Base-by-base conservation (phyloP, 1,140 invertebrate species). In the Yoshiicerus persimilis region DNA sequence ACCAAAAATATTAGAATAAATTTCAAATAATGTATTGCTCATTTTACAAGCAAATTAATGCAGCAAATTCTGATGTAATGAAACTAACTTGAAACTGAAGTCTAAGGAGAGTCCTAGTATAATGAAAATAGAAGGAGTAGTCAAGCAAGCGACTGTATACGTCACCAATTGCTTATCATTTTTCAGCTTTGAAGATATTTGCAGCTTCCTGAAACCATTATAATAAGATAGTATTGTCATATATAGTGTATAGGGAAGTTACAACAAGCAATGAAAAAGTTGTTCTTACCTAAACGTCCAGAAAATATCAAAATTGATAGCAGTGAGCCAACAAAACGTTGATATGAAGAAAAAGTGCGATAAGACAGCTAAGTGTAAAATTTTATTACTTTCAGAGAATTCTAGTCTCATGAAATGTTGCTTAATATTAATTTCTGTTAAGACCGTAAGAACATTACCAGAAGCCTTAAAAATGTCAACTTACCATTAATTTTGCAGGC, bases 271-370 rank as follows among this genome's bases (percentile, higher is more conserved):
- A 11, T n/a, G n/a, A 8, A 20, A 23, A 62, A 62, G n/a, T 10
- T 62, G n/a, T 62, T n/a, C n/a, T 38, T 39, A n/a, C 16, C 20
- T 25, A 62, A 62, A n/a, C 1, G 56, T 62, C 20, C 86, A 89
- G 83, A 83, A 89, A 23, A 89, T 77, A 39, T 89, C 88, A 64
- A 87, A 89, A 83, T 87, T 89, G 27, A 89, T 87, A 4, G 87
- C 41, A 20, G 80, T 70, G 10, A 89, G 84, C 88, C 88, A 89
- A 32, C 25, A 39, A 25, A 89, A 87, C 0, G 86, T 47, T 13
- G 23, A 27, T 2, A 89, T 10, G n/a, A 30, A 86, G 4, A 80
- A n/a, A 38, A 86, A 89, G 30, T 89, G 88, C 8, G 62, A 32
- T 8, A 86, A 0, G 0, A 86, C 56, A 27, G 41, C 88, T 87